A percentile compares a stretch with the other conserved stretches of the same genome.
Conservation (phyloP, 2,113 vertebrate genomes). For the Scartelaos histophorus region DNA sequence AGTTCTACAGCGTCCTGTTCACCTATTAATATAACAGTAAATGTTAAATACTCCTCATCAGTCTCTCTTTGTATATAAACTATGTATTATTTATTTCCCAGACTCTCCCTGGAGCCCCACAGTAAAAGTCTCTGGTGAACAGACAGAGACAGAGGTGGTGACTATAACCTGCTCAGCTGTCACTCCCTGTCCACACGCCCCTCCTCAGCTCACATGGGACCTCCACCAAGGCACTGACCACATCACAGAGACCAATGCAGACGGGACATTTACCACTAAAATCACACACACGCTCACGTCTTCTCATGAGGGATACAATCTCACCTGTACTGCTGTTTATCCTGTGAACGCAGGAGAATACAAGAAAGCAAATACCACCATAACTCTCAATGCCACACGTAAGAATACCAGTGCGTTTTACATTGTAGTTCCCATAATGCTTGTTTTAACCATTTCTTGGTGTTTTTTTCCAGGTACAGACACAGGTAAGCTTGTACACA, state of each 20-base stretch:
- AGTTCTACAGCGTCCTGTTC: rapidly evolving
- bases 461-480: not conserved
- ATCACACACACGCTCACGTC: not conserved
- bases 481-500: not conserved
- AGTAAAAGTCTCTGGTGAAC: conserved; percentile 6
- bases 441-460: not conserved
- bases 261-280: not conserved
- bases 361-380: not conserved
- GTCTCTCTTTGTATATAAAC: no score
- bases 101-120: conserved; percentile 34
- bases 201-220: conserved; percentile 44
- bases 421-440: not conserved
- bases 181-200: conserved; percentile 43
- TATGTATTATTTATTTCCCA: not conserved
- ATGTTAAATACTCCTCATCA: no score
- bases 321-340: not conserved
- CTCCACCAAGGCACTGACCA: conserved; percentile 5
- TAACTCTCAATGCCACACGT: not conserved
- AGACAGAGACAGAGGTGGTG: conserved; percentile 26
- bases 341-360: not conserved
- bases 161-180: conserved; percentile 46
- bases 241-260: not conserved
- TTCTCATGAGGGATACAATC: not conserved
- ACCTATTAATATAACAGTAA: conserved; percentile 30
- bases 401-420: not conserved